Percentiles rank a stretch among this genome's conserved stretches.
phyloP scores from a whole-genome alignment of 2,797 vertebrate genomes.

The Amphiprion clarkii region DNA sequence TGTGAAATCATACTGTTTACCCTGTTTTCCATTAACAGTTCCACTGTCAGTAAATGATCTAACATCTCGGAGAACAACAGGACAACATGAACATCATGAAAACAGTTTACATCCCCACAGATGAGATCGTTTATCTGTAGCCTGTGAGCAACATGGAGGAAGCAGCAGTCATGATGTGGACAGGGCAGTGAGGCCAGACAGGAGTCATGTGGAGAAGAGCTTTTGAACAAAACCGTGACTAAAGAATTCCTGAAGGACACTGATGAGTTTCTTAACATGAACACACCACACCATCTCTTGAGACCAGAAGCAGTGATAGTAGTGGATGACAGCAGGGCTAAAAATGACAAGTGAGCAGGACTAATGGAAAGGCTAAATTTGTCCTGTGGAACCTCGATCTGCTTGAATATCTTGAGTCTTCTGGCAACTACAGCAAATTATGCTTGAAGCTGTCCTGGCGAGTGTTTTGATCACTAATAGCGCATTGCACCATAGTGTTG shows the following conservation, averaged over 20 bases:
- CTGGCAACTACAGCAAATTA: neutral
- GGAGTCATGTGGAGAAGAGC: slow-evolving; percentile 21
- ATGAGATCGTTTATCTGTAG: slow-evolving; percentile 45
- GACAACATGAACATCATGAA: slow-evolving; percentile 25
- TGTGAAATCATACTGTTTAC: slow-evolving; percentile 15
- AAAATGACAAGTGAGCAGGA: neutral
- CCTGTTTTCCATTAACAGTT: slow-evolving; percentile 29
- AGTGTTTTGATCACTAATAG: neutral
- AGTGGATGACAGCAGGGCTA: slow-evolving; percentile 17
- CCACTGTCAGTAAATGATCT: slow-evolving; percentile 24
- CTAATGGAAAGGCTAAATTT: slow-evolving; percentile 4
- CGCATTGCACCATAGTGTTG: neutral
- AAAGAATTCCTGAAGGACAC: slow-evolving; percentile 21
- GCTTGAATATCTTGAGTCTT: neutral
- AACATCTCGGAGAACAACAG: slow-evolving; percentile 35
- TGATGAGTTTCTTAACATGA: slow-evolving; percentile 22
- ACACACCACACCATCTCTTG: neutral
- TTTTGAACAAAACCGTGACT: slow-evolving; percentile 15
- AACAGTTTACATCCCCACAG: slow-evolving; percentile 36
- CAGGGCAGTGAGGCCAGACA: slow-evolving; percentile 10
- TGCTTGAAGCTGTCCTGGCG: neutral
- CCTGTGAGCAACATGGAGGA: slow-evolving; percentile 43
- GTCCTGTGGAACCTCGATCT: slow-evolving; percentile 10
- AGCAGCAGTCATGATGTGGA: slow-evolving; percentile 9
- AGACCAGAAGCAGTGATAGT: slow-evolving; percentile 7